Base-by-base conservation (phyloP, 2,888 invertebrate genomes). In the Athalia rosae region DNA sequence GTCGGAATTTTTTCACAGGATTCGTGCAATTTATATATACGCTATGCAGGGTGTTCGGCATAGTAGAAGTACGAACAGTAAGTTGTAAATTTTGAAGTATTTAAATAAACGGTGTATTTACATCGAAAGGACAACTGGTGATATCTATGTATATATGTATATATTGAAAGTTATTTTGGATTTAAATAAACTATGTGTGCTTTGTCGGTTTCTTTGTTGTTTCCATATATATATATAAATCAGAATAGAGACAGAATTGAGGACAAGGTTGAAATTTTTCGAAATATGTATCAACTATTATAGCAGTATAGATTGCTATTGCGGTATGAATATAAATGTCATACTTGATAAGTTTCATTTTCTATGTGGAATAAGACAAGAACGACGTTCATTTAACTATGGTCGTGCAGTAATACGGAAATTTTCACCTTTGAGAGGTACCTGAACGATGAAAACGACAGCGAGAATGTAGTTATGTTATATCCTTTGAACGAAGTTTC, bases 381-480 rank as follows among this genome's bases (percentile, higher is more conserved):
- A 67, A 67, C 67, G 67, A 53, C 50, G 28, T 48, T 67, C 28
- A 71, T 53, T n/a, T 43, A 47, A 71, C 71, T 71, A 71, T 53
- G 3, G n/a, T 82, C 88, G 87, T 88, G 88, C 88, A 87, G 83
- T 85, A 87, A 84, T 85, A 81, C 83, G 83, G 81, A 86, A 84
- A 85, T 87, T 82, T 85, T 89, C 88, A 88, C 88, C 88, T 88
- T 86, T 87, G 86, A 82, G 84, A 85, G 83, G 84, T 85, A 87
- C 85, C 88, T 89, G 87, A 86, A 87, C 83, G 84, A 85, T 78
- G 83, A 82, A 85, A 83, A 85, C 78, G 85, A 85, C 83, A 86
- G 85, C 82, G 87, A 85, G 82, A 87, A 86, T 80, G 86, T 82
- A 81, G 84, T 88, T 88, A 87, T 28, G 28, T 87, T 88, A 78